Evolutionary conservation across 2,113 vertebrate species (phyloP), one percentile per base, ranked within the genome.

Genomic region (Ageneiosus marmoratus): DNA sequence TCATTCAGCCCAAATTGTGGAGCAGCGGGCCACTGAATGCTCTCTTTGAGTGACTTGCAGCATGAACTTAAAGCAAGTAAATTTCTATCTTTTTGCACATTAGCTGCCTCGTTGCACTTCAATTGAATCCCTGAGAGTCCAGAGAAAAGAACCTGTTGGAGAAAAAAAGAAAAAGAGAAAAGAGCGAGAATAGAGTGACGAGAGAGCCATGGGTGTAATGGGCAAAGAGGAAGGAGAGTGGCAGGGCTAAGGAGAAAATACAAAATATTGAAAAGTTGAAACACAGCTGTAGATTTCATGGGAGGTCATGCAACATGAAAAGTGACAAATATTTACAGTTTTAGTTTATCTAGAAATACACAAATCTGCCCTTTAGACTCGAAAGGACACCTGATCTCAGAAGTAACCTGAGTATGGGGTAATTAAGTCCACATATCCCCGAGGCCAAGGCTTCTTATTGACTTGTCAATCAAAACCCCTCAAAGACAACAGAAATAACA

Each of bases 31-130:
- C 82, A 75, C 95, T 98, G 97, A 99, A 98, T 96, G 95, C 91
- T 94, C 93, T 92, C 96, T 95, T 95, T 95, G 80, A 95, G 93
- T 93, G 87, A 88, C 88, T 91, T 94, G 93, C 95, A 92, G 94
- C 95, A 96, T 97, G 96, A 98, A 98, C 97, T 97, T 97, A 98
- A 97, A 97, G 96, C 96, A 96, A 98, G 97, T 98, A 97, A 96
- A 98, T 98, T 97, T 99, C 98, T 97, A 96, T 98, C 96, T 97
- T 97, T 97, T 96, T 96, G 93, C 94, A 70, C 94, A 96, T 99
- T 98, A 98, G 95, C 95, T 96, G 97, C 97, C 96, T 98, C 97
- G 98, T 96, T 98, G 97, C 96, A 93, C 95, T 96, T 98, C 96
- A 98, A 98, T 99, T 94, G 94, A 94, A 94, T 94, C 95, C 96